Conservation (phyloP, 1,140 invertebrate species). For the Hirudo medicinalis region DNA sequence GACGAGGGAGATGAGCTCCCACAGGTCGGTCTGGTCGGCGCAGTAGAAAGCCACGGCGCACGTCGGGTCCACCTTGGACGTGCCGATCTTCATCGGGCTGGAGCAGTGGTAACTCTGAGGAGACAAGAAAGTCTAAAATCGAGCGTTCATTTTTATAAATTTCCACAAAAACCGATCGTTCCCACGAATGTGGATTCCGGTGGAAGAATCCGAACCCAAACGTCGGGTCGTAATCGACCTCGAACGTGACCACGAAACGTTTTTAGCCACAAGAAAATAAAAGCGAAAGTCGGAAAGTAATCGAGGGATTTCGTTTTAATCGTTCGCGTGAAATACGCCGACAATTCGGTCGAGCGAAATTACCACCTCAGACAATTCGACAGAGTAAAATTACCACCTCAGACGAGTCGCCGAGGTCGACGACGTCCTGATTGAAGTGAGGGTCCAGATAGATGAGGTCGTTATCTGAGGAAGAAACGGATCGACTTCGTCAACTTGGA, state of each 20-base stretch:
- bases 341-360: too few species aligned
- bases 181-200: too few species aligned
- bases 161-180: too few species aligned
- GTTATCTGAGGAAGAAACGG: constrained; percentile 50
- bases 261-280: background rate
- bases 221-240: too few species aligned
- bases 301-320: background rate
- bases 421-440: constrained; percentile 77
- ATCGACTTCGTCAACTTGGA: background rate
- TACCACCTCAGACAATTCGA: too few species aligned
- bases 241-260: too few species aligned
- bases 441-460: constrained; percentile 81
- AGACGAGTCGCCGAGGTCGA: constrained; percentile 45
- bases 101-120: constrained; percentile 64
- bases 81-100: constrained; percentile 68
- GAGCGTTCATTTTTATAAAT: too few species aligned
- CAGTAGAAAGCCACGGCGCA: constrained; percentile 82
- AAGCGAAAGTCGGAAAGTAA: background rate
- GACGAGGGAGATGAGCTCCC: background rate
- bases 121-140: background rate
- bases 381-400: too few species aligned
- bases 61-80: constrained; percentile 80
- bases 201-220: background rate
- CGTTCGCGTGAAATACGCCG: background rate
- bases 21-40: background rate